These are phyloP conservation scores for Nothoprocta perdicaria DNA, from an alignment of 2,113 vertebrate genomes.

Conservation along the genomic window DNA sequence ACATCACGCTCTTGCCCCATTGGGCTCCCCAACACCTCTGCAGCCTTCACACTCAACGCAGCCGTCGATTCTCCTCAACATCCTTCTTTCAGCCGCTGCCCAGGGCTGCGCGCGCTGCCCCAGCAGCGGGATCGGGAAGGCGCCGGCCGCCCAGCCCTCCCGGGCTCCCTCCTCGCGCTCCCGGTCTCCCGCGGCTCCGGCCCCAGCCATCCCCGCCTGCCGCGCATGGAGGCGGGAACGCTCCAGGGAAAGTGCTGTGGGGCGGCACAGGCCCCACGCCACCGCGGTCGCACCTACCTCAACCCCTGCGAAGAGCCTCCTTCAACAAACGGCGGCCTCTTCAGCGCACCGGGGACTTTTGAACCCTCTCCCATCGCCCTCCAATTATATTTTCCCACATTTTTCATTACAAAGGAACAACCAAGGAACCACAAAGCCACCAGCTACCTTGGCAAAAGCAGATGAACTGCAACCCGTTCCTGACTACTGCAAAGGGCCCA, in stretches of 20 bases:
- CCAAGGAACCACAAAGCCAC: constrained; percentile 33
- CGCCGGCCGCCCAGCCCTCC: too few species aligned
- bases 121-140: too few species aligned
- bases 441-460: background rate
- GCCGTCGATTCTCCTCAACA: too few species aligned
- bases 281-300: background rate
- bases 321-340: background rate
- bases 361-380: background rate
- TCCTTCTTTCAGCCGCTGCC: too few species aligned
- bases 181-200: too few species aligned
- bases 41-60: too few species aligned
- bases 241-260: background rate
- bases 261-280: background rate
- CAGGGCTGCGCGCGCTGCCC: too few species aligned
- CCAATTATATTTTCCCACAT: background rate
- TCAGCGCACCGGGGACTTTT: background rate
- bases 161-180: background rate
- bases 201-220: background rate
- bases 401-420: constrained; percentile 24
- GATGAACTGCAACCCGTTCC: background rate
- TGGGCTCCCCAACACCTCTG: too few species aligned
- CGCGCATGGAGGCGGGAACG: background rate
- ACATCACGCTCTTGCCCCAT: too few species aligned
- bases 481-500: background rate
- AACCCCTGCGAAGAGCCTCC: background rate